Percentiles rank a stretch among this genome's conserved stretches.
phyloP scores from a whole-genome alignment of 2,888 invertebrate genomes.

The Protophormia terraenovae region DNA sequence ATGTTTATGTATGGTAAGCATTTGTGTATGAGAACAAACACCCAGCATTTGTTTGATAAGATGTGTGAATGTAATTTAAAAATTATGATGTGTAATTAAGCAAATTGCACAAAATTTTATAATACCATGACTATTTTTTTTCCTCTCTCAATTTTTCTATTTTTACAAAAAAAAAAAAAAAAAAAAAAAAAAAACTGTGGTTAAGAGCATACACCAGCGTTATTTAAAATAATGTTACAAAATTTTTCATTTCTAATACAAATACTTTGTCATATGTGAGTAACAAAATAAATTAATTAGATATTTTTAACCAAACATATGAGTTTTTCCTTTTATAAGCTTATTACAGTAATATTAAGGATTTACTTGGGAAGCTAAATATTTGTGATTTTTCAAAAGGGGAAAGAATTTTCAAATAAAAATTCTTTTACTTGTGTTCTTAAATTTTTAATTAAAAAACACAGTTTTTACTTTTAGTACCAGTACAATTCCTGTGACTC shows the following conservation, averaged over 20 bases:
- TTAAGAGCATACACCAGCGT: not conserved
- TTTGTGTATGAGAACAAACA: not conserved
- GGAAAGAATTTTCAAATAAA: not conserved
- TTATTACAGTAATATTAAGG: not conserved
- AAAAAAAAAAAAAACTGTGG: too few relatives aligned
- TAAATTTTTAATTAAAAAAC: not conserved
- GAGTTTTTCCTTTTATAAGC: slow-evolving; percentile 2
- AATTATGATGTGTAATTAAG: slow-evolving; percentile 67
- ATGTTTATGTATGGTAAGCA: not conserved
- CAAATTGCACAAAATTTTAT: slow-evolving; percentile 59
- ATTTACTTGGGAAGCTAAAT: not conserved
- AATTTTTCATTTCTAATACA: not conserved
- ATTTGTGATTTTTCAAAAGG: not conserved
- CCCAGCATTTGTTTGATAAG: slow-evolving; percentile 26
- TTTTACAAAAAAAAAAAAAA: too few relatives aligned
- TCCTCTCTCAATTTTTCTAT: not conserved
- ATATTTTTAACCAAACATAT: slow-evolving; percentile 6
- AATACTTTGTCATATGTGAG: not conserved
- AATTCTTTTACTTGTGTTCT: not conserved
- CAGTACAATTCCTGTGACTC: not conserved
- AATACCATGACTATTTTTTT: slow-evolving; percentile 45
- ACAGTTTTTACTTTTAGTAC: not conserved
- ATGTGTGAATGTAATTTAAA: slow-evolving; percentile 58
- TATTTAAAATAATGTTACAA: not conserved
- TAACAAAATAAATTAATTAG: slow-evolving; percentile 14